phyloP scores from a whole-genome alignment of 2,888 invertebrate species.

The Epinotia nisella region DNA sequence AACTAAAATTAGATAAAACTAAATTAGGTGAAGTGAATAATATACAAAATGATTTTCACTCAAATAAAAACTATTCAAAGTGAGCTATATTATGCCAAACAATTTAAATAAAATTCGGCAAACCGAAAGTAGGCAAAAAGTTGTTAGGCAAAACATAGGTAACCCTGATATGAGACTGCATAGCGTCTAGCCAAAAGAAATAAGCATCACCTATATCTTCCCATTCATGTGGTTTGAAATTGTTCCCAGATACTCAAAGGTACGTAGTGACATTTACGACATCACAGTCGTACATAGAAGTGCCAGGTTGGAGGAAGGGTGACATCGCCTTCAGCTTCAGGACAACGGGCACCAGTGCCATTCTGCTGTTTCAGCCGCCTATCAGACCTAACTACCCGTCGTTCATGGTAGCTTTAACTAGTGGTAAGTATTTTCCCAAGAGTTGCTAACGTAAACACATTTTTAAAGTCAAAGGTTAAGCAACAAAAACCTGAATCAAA shows the following conservation, averaged over 20 bases:
- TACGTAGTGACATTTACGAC: constrained; percentile 97
- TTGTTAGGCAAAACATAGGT: no score
- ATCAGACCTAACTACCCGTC: constrained; percentile 95
- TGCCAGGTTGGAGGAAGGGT: constrained; percentile 96
- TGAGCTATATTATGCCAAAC: no score
- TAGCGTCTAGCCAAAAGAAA: not conserved
- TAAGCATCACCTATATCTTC: not conserved
- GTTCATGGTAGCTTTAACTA: constrained; percentile 95
- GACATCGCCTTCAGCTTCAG: constrained; percentile 97
- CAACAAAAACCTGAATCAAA: not conserved
- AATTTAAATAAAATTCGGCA: no score
- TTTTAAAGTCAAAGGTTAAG: not conserved
- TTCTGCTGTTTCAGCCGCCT: constrained; percentile 95
- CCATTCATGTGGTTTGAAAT: not conserved
- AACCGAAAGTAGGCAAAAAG: no score
- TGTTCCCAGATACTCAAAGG: constrained; percentile 91
- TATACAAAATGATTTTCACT: no score
- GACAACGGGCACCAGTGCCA: constrained; percentile 95
- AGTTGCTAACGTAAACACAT: not conserved
- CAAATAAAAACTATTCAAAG: no score
- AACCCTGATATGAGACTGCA: no score
- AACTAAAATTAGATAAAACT: no score
- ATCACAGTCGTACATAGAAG: constrained; percentile 95
- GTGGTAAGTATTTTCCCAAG: constrained; percentile 80
- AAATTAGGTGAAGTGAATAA: no score